Conservation (phyloP, 30 jellyfish, hydroid and myxozoan genomes). For the Clytia hemisphaerica region DNA sequence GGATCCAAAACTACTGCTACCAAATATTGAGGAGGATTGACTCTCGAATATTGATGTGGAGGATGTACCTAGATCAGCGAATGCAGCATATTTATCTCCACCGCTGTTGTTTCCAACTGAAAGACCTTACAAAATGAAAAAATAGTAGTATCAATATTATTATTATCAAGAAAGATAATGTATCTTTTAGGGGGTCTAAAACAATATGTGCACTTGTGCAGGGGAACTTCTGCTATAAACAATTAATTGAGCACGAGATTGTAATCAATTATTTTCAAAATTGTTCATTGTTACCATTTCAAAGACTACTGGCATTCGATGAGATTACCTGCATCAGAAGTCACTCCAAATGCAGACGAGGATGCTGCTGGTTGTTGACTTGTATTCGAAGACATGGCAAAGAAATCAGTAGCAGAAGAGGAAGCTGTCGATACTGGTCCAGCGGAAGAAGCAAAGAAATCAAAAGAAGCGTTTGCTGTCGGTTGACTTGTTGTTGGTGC, state of each 20-base stretch:
- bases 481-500: no score
- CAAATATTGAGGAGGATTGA: slow-evolving; percentile 12
- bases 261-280: no score
- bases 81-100: slow-evolving; percentile 33
- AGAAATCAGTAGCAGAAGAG: neutral
- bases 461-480: no score
- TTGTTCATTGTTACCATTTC: neutral
- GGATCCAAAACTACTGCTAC: neutral
- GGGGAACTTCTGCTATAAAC: neutral
- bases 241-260: neutral
- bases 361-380: neutral
- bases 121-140: neutral
- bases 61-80: slow-evolving; percentile 14
- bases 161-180: no score
- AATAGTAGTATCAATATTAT: no score
- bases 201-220: neutral
- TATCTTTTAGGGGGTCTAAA: no score
- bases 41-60: no score
- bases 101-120: no score
- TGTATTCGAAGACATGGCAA: neutral
- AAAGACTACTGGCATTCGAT: no score
- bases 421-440: neutral
- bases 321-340: no score
- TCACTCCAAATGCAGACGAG: neutral
- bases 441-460: no score